Evolutionary conservation across 2,797 vertebrate species (phyloP).

Genomic region (Enteromius mattozi): DNA sequence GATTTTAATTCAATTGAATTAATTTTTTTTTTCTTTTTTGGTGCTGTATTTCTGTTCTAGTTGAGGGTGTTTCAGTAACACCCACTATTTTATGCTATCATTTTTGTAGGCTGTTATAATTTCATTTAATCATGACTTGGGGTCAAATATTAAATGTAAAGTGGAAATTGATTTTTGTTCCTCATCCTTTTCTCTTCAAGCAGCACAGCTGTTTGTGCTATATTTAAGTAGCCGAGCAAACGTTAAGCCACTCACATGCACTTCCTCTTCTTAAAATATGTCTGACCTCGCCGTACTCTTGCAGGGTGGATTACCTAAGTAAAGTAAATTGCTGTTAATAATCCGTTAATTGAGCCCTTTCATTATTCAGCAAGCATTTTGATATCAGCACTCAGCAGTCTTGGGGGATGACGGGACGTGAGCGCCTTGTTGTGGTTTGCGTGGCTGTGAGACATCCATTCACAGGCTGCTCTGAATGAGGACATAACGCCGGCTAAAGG

Average conservation of each 20-base stretch:
- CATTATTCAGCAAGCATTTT: conserved; percentile 61
- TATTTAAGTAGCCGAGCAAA: conserved; percentile 14
- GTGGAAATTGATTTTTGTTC: neutral
- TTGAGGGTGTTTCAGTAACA: neutral
- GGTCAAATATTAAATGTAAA: neutral
- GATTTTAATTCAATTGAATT: too few species aligned
- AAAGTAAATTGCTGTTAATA: conserved; percentile 61
- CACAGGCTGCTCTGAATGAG: conserved; percentile 38
- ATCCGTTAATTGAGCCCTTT: conserved; percentile 62
- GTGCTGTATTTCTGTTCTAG: neutral
- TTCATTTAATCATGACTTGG: neutral
- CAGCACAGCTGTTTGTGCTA: neutral
- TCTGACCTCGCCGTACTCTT: neutral
- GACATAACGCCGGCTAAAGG: conserved; percentile 66
- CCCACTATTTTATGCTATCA: neutral
- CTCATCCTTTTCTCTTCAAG: neutral
- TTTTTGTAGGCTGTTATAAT: neutral
- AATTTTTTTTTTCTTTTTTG: neutral
- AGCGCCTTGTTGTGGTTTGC: conserved; percentile 45
- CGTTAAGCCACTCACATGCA: too few species aligned
- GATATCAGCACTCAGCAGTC: conserved; percentile 45
- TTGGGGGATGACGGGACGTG: conserved; percentile 32
- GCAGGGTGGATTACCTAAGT: conserved; percentile 45
- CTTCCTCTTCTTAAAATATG: conserved; percentile 23
- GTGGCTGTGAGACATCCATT: conserved; percentile 20